These are phyloP conservation scores for Drepanosiphum platanoidis DNA, from an alignment of 2,888 invertebrate genomes.

Conservation along the genomic window DNA sequence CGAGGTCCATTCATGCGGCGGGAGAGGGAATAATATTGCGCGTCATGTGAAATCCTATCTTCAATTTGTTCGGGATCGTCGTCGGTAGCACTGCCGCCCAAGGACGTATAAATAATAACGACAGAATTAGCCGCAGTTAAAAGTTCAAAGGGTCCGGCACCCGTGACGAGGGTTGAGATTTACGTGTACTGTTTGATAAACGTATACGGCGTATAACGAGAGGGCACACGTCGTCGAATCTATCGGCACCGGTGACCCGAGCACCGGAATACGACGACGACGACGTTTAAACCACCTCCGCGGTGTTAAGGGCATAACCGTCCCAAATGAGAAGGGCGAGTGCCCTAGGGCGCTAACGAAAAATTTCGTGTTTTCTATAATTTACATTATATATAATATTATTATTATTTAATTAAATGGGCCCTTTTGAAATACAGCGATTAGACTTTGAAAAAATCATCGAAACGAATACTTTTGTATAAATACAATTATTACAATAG, in stretches of 20 bases:
- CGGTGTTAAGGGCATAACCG: too few species aligned
- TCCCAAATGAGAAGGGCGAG: too few species aligned
- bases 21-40: background rate
- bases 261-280: too few species aligned
- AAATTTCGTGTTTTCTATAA: too few species aligned
- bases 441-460: too few species aligned
- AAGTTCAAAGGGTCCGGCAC: slow-evolving; percentile 10
- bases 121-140: slow-evolving; percentile 5
- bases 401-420: too few species aligned
- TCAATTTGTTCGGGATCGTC: slow-evolving; percentile 22
- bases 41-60: background rate
- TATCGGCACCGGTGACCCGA: background rate
- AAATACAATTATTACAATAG: too few species aligned
- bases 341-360: too few species aligned
- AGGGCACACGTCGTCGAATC: background rate
- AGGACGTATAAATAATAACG: slow-evolving; percentile 26
- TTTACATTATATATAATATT: too few species aligned
- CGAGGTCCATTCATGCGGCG: background rate
- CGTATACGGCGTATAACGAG: background rate
- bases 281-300: too few species aligned
- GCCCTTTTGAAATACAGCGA: too few species aligned
- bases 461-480: too few species aligned
- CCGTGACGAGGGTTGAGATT: background rate
- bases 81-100: background rate
- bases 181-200: background rate